Conservation (phyloP, 2,113 vertebrate species). For the Tetrao urogallus region DNA sequence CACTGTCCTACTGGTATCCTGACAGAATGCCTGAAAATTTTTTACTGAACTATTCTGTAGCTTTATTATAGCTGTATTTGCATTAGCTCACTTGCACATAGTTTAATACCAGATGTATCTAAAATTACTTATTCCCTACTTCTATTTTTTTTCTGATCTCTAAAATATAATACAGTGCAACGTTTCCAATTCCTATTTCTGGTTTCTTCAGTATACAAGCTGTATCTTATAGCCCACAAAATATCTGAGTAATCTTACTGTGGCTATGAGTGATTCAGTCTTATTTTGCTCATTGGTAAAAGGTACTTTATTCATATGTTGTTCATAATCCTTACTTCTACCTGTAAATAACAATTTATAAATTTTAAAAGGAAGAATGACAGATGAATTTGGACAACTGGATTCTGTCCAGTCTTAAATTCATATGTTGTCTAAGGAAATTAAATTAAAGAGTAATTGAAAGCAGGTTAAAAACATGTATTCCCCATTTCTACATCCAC, state of each 20-base stretch:
- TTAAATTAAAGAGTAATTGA: neutral
- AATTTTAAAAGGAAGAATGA: neutral
- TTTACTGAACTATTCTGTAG: neutral
- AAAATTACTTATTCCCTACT: neutral
- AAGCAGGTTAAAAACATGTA: neutral
- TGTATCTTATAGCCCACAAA: neutral
- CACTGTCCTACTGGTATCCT: neutral
- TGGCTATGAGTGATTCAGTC: neutral
- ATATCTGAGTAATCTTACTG: neutral
- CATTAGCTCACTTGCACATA: neutral
- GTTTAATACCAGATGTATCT: neutral
- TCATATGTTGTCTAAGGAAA: neutral
- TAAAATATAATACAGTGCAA: neutral
- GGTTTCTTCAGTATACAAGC: neutral
- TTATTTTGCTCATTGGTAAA: neutral
- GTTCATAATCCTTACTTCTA: neutral
- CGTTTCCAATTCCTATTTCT: neutral
- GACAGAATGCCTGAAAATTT: neutral
- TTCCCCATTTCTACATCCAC: neutral
- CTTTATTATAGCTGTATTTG: neutral
- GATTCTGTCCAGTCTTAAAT: neutral
- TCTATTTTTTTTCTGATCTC: neutral
- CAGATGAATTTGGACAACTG: neutral
- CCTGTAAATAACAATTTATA: neutral
- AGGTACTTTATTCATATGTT: neutral